Percentiles rank a stretch among this genome's conserved stretches.
phyloP scores from a whole-genome alignment of 2,888 invertebrate genomes.

The Leucophenga maculata region DNA sequence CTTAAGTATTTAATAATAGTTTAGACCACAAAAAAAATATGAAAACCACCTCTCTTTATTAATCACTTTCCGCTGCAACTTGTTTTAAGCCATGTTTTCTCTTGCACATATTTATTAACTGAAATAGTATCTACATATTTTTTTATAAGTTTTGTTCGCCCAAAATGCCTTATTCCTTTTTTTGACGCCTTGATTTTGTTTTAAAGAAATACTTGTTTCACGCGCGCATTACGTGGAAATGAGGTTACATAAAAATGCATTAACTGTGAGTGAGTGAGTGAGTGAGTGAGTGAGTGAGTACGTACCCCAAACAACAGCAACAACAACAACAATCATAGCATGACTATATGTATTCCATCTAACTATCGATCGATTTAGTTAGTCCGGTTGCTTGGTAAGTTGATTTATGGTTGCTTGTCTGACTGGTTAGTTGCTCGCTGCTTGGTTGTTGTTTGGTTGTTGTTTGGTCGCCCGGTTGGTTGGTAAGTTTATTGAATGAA shows the following conservation, averaged over 20 bases:
- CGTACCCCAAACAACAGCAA: no score
- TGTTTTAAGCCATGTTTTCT: constrained; percentile 7
- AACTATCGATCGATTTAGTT: constrained; percentile 1
- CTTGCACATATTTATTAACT: constrained; percentile 16
- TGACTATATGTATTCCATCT: neutral
- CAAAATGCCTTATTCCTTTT: neutral
- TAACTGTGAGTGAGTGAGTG: neutral
- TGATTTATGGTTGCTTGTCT: no score
- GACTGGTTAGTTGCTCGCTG: no score
- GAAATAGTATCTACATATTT: no score
- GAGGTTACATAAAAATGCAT: constrained; percentile 14
- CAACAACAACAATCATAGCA: neutral
- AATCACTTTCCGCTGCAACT: neutral
- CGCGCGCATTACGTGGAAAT: constrained; percentile 1
- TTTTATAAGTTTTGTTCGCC: no score
- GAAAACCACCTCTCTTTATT: neutral
- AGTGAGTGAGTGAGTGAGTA: no score
- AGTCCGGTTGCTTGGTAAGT: no score
- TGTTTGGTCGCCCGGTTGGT: neutral
- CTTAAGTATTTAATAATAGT: constrained; percentile 24
- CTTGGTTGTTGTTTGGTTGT: neutral
- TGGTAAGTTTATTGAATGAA: constrained; percentile 14
- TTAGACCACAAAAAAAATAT: neutral
- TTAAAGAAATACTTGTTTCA: neutral
- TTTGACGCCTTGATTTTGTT: neutral